Percentiles rank a stretch among this genome's conserved stretches.
phyloP scores from a whole-genome alignment of 2,888 invertebrate species.

The Junonia oenone region DNA sequence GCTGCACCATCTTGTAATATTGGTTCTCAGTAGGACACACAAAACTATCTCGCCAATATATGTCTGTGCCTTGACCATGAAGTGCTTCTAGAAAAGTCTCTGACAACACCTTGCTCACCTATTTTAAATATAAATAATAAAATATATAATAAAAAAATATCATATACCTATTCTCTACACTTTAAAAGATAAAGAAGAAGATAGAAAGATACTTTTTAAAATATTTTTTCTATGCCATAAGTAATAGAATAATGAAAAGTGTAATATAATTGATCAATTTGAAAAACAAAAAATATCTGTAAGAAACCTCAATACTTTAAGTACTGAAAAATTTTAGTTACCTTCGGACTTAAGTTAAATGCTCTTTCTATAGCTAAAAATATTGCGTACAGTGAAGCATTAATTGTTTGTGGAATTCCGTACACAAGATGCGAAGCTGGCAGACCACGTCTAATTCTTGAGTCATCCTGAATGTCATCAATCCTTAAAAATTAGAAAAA shows the following conservation, averaged over 20 bases:
- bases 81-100: conserved; percentile 83
- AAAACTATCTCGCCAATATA: conserved; percentile 94
- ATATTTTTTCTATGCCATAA: too few species aligned
- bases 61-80: conserved; percentile 96
- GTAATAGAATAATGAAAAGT: too few species aligned
- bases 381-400: conserved; percentile 3
- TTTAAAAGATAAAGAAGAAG: too few species aligned
- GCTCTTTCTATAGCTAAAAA: conserved; percentile 2
- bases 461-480: conserved; percentile 27
- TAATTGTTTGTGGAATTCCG: conserved; percentile 19
- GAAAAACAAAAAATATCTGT: too few species aligned
- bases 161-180: too few species aligned
- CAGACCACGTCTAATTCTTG: conserved; percentile 14
- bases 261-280: too few species aligned
- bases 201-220: too few species aligned
- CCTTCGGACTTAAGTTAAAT: not conserved
- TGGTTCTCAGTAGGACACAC: conserved; percentile 91
- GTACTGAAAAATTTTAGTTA: too few species aligned
- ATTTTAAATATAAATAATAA: not conserved
- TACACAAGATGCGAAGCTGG: conserved; percentile 26
- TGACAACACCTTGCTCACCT: conserved; percentile 11
- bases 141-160: too few species aligned
- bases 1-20: conserved; percentile 90
- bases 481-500: conserved; percentile 12
- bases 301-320: too few species aligned